phyloP scores from a whole-genome alignment of 1,140 invertebrate species.

The Thaumatotibia leucotreta region DNA sequence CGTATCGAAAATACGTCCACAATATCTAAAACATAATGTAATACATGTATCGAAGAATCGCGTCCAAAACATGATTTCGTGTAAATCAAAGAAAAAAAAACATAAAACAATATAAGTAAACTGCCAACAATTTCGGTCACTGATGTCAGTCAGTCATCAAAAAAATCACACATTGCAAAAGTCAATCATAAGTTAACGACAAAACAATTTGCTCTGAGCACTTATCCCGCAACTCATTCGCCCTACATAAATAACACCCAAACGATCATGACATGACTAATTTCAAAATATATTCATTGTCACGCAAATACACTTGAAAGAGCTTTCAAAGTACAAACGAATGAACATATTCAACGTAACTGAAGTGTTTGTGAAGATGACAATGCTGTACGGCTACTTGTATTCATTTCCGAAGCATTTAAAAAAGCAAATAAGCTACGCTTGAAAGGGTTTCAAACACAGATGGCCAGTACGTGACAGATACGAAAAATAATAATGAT shows the following conservation, averaged over 20 bases:
- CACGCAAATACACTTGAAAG: conserved; percentile 40
- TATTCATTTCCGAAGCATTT: neutral
- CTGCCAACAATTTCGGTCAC: too few relatives aligned
- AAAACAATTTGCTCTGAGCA: neutral
- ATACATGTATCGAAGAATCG: too few relatives aligned
- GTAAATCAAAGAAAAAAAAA: too few relatives aligned
- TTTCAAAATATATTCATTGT: conserved; percentile 26
- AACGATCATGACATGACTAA: conserved; percentile 32
- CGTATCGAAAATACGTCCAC: too few relatives aligned
- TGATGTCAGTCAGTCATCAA: neutral
- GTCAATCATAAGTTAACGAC: neutral
- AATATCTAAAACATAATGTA: too few relatives aligned
- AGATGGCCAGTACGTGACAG: conserved; percentile 28
- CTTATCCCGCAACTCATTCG: conserved; percentile 26
- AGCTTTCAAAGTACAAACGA: conserved; percentile 25
- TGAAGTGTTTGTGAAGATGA: conserved; percentile 23
- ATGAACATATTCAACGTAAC: neutral
- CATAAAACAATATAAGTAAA: too few relatives aligned
- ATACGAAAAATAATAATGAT: conserved; percentile 29
- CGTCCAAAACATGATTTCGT: too few relatives aligned
- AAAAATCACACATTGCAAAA: neutral
- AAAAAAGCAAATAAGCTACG: conserved; percentile 8
- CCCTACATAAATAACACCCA: conserved; percentile 25
- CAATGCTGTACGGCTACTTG: conserved; percentile 3
- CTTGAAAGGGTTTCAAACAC: neutral